These are phyloP conservation scores for Alosa alosa DNA, from an alignment of 2,113 vertebrate species.

Conservation along the genomic window DNA sequence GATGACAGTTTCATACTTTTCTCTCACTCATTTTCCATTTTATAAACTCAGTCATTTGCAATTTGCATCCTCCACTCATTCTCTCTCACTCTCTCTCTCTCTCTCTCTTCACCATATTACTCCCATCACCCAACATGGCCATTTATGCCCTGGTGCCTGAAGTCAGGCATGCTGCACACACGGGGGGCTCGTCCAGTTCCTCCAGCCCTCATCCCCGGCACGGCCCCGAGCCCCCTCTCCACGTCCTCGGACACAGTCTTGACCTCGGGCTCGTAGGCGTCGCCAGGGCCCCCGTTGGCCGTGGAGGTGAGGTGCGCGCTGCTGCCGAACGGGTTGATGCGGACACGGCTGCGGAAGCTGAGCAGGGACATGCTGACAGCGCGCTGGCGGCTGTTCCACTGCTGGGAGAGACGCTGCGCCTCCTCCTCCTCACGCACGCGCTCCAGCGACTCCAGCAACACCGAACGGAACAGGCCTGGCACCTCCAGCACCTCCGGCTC, in stretches of 20 bases:
- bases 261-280: slow-evolving; percentile 68
- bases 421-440: slow-evolving; percentile 86
- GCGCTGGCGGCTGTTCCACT: slow-evolving; percentile 89
- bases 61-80: not conserved
- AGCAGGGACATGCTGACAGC: slow-evolving; percentile 79
- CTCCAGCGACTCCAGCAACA: slow-evolving; percentile 83
- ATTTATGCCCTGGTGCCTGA: slow-evolving; percentile 73
- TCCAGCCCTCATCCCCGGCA: not conserved
- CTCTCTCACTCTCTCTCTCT: not conserved
- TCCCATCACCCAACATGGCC: slow-evolving; percentile 52
- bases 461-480: slow-evolving; percentile 80
- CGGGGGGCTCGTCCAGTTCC: slow-evolving; percentile 63
- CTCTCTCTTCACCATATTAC: not conserved
- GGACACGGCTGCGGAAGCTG: slow-evolving; percentile 81
- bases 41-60: not conserved
- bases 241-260: slow-evolving; percentile 93
- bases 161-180: slow-evolving; percentile 92
- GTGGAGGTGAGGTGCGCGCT: slow-evolving; percentile 60
- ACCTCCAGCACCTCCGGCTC: slow-evolving; percentile 89
- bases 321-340: slow-evolving; percentile 88
- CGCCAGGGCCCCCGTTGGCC: slow-evolving; percentile 31
- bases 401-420: slow-evolving; percentile 77
- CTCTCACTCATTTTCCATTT: not conserved
- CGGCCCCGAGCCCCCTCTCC: slow-evolving; percentile 69
- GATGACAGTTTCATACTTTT: not conserved